Conservation (phyloP, 2,797 vertebrate genomes). For the Acipenser oxyrinchus region DNA sequence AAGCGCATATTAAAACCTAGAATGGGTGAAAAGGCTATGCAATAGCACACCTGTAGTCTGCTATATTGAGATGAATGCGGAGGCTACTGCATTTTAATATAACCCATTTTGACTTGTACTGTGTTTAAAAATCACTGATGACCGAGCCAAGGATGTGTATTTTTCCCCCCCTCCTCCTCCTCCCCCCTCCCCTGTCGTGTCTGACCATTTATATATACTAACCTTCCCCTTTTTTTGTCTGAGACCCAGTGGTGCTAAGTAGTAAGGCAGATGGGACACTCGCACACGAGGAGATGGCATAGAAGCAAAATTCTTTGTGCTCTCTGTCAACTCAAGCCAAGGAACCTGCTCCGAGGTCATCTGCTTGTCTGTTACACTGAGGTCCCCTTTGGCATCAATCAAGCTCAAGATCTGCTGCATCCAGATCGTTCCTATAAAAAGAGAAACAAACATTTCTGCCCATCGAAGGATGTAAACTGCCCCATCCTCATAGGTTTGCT, state of each 20-base stretch:
- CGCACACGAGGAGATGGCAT: conserved; percentile 31
- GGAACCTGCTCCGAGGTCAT: conserved; percentile 23
- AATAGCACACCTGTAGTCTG: no score
- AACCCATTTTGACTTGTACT: no score
- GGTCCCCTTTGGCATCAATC: conserved; percentile 39
- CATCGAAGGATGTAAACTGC: no score
- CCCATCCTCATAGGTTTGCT: no score
- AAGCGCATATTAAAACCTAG: no score
- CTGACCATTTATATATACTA: conserved; percentile 8
- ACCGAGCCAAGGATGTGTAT: no score
- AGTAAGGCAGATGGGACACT: conserved; percentile 38
- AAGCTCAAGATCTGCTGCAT: conserved; percentile 52
- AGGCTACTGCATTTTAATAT: no score
- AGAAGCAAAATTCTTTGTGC: conserved; percentile 24
- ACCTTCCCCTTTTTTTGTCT: conserved; percentile 48
- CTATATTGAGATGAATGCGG: no score
- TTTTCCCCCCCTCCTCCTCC: no score
- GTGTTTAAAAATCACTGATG: no score
- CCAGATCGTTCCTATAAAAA: conserved; percentile 49
- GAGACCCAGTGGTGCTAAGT: conserved; percentile 39
- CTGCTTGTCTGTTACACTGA: conserved; percentile 15
- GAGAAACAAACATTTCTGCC: background rate
- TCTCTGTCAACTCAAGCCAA: conserved; percentile 40
- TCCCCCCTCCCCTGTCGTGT: no score
- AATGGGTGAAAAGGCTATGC: no score